These are phyloP conservation scores for Perca schrenkii DNA, from an alignment of 2,113 vertebrate species.

Conservation along the genomic window DNA sequence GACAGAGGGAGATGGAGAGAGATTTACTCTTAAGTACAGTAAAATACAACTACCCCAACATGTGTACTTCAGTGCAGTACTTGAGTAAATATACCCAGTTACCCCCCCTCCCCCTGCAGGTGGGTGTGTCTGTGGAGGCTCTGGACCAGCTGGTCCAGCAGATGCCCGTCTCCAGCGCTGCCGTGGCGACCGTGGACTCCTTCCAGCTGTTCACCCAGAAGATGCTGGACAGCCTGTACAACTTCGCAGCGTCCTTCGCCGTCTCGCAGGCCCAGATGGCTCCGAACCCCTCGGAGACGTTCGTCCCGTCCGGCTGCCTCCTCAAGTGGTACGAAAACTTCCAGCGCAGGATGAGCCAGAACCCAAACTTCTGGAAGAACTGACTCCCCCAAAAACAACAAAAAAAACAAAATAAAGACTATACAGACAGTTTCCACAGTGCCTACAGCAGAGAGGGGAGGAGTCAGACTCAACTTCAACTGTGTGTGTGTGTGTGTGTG, in stretches of 20 bases:
- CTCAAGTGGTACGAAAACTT: slow-evolving; percentile 98
- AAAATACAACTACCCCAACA: too few relatives aligned
- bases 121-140: slow-evolving; percentile 95
- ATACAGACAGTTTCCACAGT: not conserved
- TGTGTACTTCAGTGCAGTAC: too few relatives aligned
- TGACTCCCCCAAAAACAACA: too few relatives aligned
- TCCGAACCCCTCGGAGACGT: slow-evolving; percentile 93
- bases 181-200: slow-evolving; percentile 91
- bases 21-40: too few relatives aligned
- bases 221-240: slow-evolving; percentile 97
- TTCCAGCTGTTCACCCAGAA: slow-evolving; percentile 97
- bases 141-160: slow-evolving; percentile 93
- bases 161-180: slow-evolving; percentile 90
- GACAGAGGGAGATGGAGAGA: too few relatives aligned
- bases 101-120: slow-evolving; percentile 76
- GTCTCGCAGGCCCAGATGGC: slow-evolving; percentile 95
- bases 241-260: slow-evolving; percentile 94
- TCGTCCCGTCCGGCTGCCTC: slow-evolving; percentile 93
- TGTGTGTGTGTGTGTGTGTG: too few relatives aligned
- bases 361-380: slow-evolving; percentile 97
- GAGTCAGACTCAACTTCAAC: too few relatives aligned
- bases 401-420: not conserved
- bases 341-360: slow-evolving; percentile 93
- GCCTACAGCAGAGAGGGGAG: slow-evolving; percentile 6
- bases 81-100: too few relatives aligned